These are phyloP conservation scores for Ormyrus nitidulus DNA, from an alignment of 2,888 invertebrate genomes.

Conservation along the genomic window DNA sequence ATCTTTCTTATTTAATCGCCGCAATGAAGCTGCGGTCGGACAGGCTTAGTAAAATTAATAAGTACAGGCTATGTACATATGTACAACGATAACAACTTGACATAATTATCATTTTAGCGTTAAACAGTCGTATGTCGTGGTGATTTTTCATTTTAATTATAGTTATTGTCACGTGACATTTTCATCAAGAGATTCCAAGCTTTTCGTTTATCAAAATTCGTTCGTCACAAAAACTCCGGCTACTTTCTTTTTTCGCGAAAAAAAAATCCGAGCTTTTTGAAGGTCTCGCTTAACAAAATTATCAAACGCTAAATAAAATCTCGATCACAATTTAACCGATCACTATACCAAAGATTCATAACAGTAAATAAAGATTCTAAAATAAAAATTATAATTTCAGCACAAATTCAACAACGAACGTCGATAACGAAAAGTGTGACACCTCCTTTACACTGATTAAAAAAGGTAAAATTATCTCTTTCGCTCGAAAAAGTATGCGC, in stretches of 20 bases:
- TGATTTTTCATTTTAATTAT: slow-evolving; percentile 42
- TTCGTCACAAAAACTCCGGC: slow-evolving; percentile 1
- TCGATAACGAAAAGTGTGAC: slow-evolving; percentile 42
- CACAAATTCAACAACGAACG: slow-evolving; percentile 3
- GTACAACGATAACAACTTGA: slow-evolving; percentile 72
- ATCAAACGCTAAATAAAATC: slow-evolving; percentile 1
- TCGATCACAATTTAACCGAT: neutral
- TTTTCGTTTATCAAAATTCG: slow-evolving; percentile 48
- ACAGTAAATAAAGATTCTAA: slow-evolving; percentile 50
- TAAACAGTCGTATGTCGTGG: slow-evolving; percentile 57
- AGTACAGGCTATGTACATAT: slow-evolving; percentile 76
- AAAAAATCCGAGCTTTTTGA: neutral
- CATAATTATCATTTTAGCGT: slow-evolving; percentile 67
- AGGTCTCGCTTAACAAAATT: neutral
- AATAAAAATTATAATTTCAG: slow-evolving; percentile 51
- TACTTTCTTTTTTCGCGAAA: neutral
- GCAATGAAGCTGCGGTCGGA: slow-evolving; percentile 57
- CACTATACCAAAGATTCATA: slow-evolving; percentile 10
- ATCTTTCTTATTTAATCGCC: slow-evolving; percentile 37
- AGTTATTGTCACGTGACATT: slow-evolving; percentile 55
- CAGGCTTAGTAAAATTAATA: slow-evolving; percentile 74
- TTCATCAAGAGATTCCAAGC: slow-evolving; percentile 41
- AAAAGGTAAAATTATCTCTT: slow-evolving; percentile 26
- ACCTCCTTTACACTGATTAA: slow-evolving; percentile 4
- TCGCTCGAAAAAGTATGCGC: slow-evolving; percentile 25